Evolutionary conservation across 2,113 vertebrate species (phyloP).

Genomic region (Cryptotis parvus): DNA sequence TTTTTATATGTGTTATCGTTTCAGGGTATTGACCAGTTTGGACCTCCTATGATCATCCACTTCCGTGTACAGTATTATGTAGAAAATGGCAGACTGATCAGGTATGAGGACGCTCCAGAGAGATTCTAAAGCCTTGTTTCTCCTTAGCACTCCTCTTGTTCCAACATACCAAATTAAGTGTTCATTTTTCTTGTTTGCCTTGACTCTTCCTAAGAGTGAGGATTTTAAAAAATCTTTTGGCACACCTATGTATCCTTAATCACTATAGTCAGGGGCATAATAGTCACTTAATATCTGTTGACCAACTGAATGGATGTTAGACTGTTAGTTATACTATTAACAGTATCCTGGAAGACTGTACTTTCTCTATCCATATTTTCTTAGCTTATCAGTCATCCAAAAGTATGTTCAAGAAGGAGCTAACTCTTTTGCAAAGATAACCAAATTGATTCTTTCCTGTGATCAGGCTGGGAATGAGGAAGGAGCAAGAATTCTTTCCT

Average conservation of each 20-base stretch:
- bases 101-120: conserved; percentile 83
- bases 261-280: not conserved
- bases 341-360: not conserved
- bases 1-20: conserved; percentile 63
- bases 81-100: conserved; percentile 97
- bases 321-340: not conserved
- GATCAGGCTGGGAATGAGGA: not conserved
- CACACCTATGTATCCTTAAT: not conserved
- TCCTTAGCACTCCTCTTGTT: not conserved
- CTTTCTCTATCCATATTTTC: conserved; percentile 15
- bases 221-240: not conserved
- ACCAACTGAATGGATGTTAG: not conserved
- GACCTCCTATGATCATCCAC: conserved; percentile 98
- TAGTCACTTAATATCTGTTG: not conserved
- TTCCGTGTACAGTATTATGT: conserved; percentile 99
- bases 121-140: not conserved
- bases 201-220: not conserved
- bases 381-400: not conserved
- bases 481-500: not conserved
- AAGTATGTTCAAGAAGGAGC: conserved; percentile 6
- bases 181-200: not conserved
- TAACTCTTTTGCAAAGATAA: not conserved
- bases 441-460: not conserved
- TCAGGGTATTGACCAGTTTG: conserved; percentile 99
- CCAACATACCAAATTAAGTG: too few relatives aligned